Evolutionary conservation across 2,888 invertebrate species (phyloP).

Genomic region (Chalcis sispes): DNA sequence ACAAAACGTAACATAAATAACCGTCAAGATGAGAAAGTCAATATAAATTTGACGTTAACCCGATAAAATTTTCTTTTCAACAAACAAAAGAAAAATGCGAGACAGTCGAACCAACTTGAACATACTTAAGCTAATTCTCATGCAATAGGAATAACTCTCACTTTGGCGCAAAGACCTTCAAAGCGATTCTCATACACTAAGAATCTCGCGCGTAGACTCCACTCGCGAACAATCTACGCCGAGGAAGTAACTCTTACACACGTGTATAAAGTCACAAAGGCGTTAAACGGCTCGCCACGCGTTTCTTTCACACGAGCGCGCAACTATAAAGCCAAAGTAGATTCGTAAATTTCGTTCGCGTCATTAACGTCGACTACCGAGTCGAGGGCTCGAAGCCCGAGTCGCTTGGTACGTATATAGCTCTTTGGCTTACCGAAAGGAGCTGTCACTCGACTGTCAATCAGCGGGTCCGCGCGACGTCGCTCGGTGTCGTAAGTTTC

Average conservation of each 20-base stretch:
- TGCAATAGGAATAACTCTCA: too few species aligned
- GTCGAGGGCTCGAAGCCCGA: constrained; percentile 16
- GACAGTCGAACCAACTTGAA: too few species aligned
- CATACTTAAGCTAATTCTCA: too few species aligned
- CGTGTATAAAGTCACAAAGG: not conserved
- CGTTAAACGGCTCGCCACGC: not conserved
- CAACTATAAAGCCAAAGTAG: not conserved
- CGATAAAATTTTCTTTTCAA: too few species aligned
- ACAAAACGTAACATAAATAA: too few species aligned
- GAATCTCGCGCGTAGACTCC: not conserved
- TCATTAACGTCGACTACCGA: constrained; percentile 40
- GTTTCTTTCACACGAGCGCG: constrained; percentile 11
- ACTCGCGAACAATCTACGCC: not conserved
- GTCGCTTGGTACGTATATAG: too few species aligned
- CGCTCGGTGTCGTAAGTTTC: constrained; percentile 24
- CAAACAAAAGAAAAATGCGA: too few species aligned
- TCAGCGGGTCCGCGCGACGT: constrained; percentile 22
- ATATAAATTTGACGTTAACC: too few species aligned
- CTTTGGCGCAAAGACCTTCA: too few species aligned
- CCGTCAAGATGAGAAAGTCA: too few species aligned
- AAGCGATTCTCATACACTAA: too few species aligned
- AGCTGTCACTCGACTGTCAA: constrained; percentile 50
- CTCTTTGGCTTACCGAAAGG: too few species aligned
- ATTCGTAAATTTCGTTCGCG: constrained; percentile 41
- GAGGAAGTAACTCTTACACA: not conserved